Percentiles rank a stretch among this genome's conserved stretches.
Conservation (phyloP, 2,797 vertebrate species). For the Leontocebus nigricollis region DNA sequence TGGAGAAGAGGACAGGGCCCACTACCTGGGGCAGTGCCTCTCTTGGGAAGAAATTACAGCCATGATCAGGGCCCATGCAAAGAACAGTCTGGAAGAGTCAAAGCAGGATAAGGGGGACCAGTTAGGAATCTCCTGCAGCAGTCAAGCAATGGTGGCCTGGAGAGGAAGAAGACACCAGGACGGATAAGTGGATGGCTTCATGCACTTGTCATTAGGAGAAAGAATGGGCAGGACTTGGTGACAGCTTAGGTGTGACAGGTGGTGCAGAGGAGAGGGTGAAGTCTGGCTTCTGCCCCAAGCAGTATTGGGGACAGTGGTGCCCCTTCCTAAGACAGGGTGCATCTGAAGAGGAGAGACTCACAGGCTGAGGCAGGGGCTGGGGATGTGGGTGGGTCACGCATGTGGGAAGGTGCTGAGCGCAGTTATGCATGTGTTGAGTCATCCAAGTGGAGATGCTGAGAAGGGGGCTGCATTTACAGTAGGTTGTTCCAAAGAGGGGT, state of each 20-base stretch:
- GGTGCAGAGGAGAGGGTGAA: background rate
- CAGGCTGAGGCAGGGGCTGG: background rate
- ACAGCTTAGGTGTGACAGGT: background rate
- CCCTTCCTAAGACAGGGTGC: background rate
- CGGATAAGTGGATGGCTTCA: background rate
- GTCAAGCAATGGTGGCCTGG: background rate
- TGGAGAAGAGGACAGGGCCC: too few relatives aligned
- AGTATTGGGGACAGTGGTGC: too few relatives aligned
- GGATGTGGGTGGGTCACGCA: too few relatives aligned
- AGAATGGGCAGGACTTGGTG: background rate
- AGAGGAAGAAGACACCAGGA: background rate
- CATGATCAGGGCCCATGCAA: background rate
- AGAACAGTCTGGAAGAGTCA: background rate
- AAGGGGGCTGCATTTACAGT: accelerated
- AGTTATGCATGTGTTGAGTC: background rate
- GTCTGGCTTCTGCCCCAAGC: background rate
- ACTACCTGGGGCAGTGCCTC: background rate
- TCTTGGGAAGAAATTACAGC: background rate
- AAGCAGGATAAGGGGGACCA: background rate
- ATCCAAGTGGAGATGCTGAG: background rate
- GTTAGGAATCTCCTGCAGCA: background rate
- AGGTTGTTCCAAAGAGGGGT: background rate
- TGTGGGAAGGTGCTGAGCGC: background rate
- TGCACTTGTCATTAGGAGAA: background rate
- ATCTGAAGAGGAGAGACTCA: background rate